Evolutionary conservation across 2,888 invertebrate genomes (phyloP).

Genomic region (Temnothorax unifasciatus): DNA sequence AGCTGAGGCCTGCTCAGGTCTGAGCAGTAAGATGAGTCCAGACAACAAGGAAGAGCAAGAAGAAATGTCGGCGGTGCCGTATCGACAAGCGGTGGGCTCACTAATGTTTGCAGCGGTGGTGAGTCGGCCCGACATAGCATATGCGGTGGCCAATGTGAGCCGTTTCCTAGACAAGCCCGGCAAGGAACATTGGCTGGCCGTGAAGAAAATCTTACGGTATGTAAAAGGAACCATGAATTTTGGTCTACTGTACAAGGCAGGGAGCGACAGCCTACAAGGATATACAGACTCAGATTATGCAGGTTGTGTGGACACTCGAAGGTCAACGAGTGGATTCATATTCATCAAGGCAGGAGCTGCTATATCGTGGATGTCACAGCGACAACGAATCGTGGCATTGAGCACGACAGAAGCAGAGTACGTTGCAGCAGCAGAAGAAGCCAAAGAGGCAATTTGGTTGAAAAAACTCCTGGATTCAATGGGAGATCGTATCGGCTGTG

Average conservation of each 20-base stretch:
- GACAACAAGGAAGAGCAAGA: not conserved
- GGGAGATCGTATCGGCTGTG: not conserved
- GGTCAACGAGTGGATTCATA: not conserved
- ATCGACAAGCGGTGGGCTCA: not conserved
- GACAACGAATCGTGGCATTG: not conserved
- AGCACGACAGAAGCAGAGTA: not conserved
- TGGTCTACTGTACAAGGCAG: not conserved
- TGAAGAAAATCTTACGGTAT: not conserved
- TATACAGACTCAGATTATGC: not conserved
- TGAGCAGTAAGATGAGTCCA: not conserved
- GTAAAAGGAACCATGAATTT: not conserved
- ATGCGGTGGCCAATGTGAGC: not conserved
- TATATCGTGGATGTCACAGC: not conserved
- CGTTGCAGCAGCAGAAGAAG: not conserved
- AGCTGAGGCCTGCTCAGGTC: not conserved
- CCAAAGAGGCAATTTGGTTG: not conserved
- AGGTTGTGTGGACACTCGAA: not conserved
- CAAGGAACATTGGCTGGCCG: not conserved
- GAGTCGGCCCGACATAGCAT: not conserved
- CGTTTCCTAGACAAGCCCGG: not conserved
- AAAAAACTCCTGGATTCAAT: not conserved
- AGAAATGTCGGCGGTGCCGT: not conserved
- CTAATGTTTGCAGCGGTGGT: not conserved
- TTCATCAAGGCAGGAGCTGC: not conserved
- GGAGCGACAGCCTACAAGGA: not conserved